phyloP scores from a whole-genome alignment of 2,888 invertebrate species.

The Ophioninae sp. region DNA sequence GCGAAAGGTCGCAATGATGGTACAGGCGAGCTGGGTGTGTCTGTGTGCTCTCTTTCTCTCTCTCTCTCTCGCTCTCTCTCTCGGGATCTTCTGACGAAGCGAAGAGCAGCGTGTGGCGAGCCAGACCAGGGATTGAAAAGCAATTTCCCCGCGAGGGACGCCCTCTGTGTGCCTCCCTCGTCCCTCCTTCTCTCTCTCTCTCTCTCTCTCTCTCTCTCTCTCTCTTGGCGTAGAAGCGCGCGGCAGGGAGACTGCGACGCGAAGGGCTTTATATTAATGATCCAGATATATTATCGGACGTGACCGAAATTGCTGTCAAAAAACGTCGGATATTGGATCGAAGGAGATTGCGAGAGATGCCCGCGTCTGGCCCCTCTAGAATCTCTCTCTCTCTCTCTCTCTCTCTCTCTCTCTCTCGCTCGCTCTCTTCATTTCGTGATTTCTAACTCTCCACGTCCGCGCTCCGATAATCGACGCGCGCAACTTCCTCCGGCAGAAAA shows the following conservation, averaged over 20 bases:
- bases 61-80: constrained; percentile 12
- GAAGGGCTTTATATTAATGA: constrained; percentile 81
- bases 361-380: constrained; percentile 63
- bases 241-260: constrained; percentile 73
- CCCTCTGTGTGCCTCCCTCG: constrained; percentile 48
- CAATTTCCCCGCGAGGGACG: constrained; percentile 78
- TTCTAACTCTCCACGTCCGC: constrained; percentile 9
- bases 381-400: constrained; percentile 57
- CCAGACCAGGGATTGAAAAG: constrained; percentile 79
- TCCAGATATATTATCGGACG: constrained; percentile 82
- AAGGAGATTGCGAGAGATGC: constrained; percentile 80
- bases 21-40: constrained; percentile 15
- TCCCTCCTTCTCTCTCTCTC: constrained; percentile 2
- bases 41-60: constrained; percentile 3
- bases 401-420: constrained; percentile 58
- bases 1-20: constrained; percentile 52
- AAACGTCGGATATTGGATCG: constrained; percentile 81
- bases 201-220: constrained; percentile 9
- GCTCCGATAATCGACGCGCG: constrained; percentile 17
- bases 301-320: constrained; percentile 82
- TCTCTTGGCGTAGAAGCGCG: constrained; percentile 47
- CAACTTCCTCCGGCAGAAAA: background rate
- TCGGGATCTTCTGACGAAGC: constrained; percentile 53
- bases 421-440: constrained; percentile 37
- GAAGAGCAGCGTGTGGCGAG: constrained; percentile 62